phyloP scores from a whole-genome alignment of 2,888 invertebrate species.

The Leptinotarsa peninsularis region DNA sequence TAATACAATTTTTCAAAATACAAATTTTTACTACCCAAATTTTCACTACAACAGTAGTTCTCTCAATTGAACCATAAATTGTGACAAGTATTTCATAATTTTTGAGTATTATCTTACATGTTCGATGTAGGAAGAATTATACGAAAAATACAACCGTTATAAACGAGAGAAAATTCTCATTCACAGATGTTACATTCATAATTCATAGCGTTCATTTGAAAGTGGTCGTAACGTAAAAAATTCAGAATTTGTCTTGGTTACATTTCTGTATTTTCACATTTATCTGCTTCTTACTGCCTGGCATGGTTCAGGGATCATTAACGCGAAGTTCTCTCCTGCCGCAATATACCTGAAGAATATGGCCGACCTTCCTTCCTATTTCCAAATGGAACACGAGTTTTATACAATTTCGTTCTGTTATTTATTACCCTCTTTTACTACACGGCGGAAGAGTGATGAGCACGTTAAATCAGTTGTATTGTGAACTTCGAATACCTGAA shows the following conservation, averaged over 20 bases:
- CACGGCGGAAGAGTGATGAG: background rate
- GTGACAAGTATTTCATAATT: too few species aligned
- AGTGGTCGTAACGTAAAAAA: background rate
- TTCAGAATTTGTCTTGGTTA: background rate
- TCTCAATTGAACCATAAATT: too few species aligned
- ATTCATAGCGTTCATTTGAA: constrained; percentile 8
- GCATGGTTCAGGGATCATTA: constrained; percentile 12
- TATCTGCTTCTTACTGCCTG: background rate
- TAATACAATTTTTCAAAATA: too few species aligned
- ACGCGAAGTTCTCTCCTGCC: background rate
- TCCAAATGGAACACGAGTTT: constrained; percentile 11
- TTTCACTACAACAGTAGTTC: too few species aligned
- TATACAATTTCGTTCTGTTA: constrained; percentile 14
- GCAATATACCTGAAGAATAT: constrained; percentile 13
- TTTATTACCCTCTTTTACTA: constrained; percentile 16
- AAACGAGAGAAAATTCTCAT: too few species aligned
- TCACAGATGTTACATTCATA: background rate
- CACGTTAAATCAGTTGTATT: background rate
- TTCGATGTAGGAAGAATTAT: too few species aligned
- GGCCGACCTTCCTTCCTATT: constrained; percentile 5
- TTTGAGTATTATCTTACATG: too few species aligned
- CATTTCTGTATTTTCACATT: constrained; percentile 3
- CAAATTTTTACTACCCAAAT: too few species aligned
- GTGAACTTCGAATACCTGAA: background rate
- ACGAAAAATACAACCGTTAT: too few species aligned